phyloP scores from a whole-genome alignment of 2,888 invertebrate species.

The Osmoderma eremita region DNA sequence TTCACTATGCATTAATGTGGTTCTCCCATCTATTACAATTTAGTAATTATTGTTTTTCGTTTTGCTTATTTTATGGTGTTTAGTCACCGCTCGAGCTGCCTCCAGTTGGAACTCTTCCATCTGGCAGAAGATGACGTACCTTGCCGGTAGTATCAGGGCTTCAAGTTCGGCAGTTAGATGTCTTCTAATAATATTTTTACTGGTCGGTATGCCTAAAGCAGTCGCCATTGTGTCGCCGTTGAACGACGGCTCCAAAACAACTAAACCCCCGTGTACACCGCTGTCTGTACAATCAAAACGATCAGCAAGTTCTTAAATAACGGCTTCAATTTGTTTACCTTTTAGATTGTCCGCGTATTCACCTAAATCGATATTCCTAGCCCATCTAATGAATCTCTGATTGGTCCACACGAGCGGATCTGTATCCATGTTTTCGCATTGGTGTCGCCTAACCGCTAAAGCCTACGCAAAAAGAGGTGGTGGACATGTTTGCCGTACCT shows the following conservation, averaged over 20 bases:
- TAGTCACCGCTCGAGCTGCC: conserved; percentile 75
- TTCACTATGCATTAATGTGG: conserved; percentile 32
- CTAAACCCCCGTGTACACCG: conserved; percentile 94
- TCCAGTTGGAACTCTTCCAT: conserved; percentile 85
- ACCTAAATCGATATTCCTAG: conserved; percentile 89
- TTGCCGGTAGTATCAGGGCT: conserved; percentile 89
- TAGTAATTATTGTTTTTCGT: conserved; percentile 59
- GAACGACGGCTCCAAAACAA: conserved; percentile 93
- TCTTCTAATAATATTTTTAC: conserved; percentile 91
- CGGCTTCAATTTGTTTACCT: conserved; percentile 66
- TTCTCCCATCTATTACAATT: conserved; percentile 21
- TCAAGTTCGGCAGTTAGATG: conserved; percentile 93
- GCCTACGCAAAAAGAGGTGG: conserved; percentile 69
- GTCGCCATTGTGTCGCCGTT: conserved; percentile 95
- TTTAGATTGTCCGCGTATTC: conserved; percentile 94
- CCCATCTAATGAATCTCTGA: conserved; percentile 93
- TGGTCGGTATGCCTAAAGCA: conserved; percentile 89
- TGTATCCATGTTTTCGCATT: conserved; percentile 87
- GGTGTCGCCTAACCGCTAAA: conserved; percentile 85
- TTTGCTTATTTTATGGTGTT: conserved; percentile 64
- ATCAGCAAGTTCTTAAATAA: not conserved
- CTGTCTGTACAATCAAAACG: conserved; percentile 72
- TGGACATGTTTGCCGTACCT: too few relatives aligned
- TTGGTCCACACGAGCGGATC: conserved; percentile 97
- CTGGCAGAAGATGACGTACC: conserved; percentile 90